Evolutionary conservation across 2,888 invertebrate species (phyloP), one percentile per base, ranked within the genome.

Genomic region (Rugalucina vietnamica): DNA sequence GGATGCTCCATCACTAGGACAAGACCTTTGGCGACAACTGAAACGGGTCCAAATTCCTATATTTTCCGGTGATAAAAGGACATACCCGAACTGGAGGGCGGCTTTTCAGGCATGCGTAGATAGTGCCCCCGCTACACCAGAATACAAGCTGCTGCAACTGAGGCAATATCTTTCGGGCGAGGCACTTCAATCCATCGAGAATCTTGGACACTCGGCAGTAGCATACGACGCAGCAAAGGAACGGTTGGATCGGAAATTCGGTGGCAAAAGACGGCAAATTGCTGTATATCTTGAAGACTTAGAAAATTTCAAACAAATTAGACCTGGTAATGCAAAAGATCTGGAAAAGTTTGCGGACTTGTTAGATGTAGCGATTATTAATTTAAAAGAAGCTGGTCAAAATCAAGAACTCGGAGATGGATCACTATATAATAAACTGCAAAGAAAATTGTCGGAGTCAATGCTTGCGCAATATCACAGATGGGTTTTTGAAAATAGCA

Each of bases 211-310:
- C 71, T 75, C 78, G 8, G 36, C n/a, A 0, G 2, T n/a, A 3
- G 81, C 81, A 27, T 76, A 81, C 50, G 81, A 70, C 1, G 69
- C 70, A 4, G 74, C 78, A 37, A 82, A 82, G 32, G 78, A 82
- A 24, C 8, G 82, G 24, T 34, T 78, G 5, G 54, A 82, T 0
- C 37, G 77, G 69, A 78, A 78, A 49, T 82, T 2, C 73, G 77
- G 73, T 21, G 72, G 76, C 14, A 21, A 65, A 24, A n/a, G 69
- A 10, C n/a, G 78, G n/a, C 27, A 34, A 24, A 37, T 81, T 21
- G 65, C 43, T 24, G 36, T n/a, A 27, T 81, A 69, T 24, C 1
- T 76, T 0, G 54, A 82, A 34, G 49, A 50, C 60, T 8, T 77
- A 34, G 73, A 72, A 21, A 34, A 1, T 8, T 77, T 82, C 34